Conservation (phyloP, 2,113 vertebrate genomes). For the Planiliza haematocheilus region DNA sequence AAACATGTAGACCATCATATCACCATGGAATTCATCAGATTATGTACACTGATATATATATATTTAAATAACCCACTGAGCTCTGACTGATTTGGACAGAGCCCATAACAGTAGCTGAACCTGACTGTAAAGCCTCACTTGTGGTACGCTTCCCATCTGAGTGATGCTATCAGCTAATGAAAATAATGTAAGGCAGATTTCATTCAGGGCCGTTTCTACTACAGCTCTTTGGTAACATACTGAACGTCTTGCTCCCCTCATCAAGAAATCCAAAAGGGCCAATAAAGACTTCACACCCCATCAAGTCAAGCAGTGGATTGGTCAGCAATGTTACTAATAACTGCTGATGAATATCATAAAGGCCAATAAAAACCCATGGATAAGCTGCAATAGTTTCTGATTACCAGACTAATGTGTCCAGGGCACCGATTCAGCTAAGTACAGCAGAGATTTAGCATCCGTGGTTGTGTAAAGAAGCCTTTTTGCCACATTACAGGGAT, state of each 20-base stretch:
- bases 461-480: neutral
- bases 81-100: neutral
- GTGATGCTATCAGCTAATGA: conserved; percentile 13
- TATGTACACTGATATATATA: neutral
- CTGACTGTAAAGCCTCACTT: neutral
- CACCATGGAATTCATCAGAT: too few relatives aligned
- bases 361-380: conserved; percentile 66
- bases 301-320: conserved; percentile 62
- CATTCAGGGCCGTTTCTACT: neutral
- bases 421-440: conserved; percentile 52
- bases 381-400: conserved; percentile 53
- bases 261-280: conserved; percentile 49
- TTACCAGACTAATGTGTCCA: conserved; percentile 59
- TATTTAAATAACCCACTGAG: neutral
- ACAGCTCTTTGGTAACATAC: neutral
- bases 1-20: too few relatives aligned
- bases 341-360: conserved; percentile 68
- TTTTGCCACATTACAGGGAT: conserved; percentile 7
- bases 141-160: neutral
- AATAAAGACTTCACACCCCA: conserved; percentile 67
- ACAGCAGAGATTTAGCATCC: conserved; percentile 24
- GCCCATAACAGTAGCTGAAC: neutral
- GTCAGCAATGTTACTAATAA: conserved; percentile 72
- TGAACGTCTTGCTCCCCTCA: conserved; percentile 48
- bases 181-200: conserved; percentile 30